phyloP scores from a whole-genome alignment of 2,113 vertebrate species.

The Cyprinodon variegatus region DNA sequence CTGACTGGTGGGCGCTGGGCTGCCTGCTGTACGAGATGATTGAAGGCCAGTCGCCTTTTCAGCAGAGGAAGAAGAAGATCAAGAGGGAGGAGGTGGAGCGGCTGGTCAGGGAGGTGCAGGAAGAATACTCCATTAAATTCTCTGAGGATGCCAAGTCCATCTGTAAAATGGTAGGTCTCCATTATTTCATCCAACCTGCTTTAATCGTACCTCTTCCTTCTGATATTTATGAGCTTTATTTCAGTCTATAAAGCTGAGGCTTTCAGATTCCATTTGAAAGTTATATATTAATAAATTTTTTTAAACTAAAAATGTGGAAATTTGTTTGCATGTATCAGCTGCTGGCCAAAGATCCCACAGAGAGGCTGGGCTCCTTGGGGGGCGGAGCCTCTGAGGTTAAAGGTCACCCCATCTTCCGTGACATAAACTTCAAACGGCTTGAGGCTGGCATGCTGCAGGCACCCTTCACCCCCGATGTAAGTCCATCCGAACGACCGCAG shows the following conservation, averaged over 20 bases:
- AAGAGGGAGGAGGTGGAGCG: constrained; percentile 96
- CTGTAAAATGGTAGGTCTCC: constrained; percentile 86
- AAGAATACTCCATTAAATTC: constrained; percentile 92
- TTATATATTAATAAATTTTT: neutral
- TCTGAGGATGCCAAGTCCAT: constrained; percentile 86
- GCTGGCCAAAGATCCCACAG: constrained; percentile 89
- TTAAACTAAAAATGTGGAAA: neutral
- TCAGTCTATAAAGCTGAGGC: neutral
- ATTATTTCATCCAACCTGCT: too few species aligned
- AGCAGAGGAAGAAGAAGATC: constrained; percentile 97
- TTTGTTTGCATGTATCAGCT: constrained; percentile 76
- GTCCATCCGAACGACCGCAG: constrained; percentile 39
- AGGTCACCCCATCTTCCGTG: constrained; percentile 89
- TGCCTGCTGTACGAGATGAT: constrained; percentile 98
- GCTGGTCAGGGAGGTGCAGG: constrained; percentile 89
- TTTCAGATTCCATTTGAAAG: neutral
- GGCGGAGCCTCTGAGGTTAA: constrained; percentile 90
- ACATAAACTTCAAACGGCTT: constrained; percentile 94
- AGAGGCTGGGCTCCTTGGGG: constrained; percentile 88
- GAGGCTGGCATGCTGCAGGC: constrained; percentile 94
- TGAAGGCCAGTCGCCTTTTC: constrained; percentile 95
- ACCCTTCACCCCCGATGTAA: constrained; percentile 94
- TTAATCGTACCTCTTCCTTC: too few species aligned
- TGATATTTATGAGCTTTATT: too few species aligned
- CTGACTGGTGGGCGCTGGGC: constrained; percentile 97